A percentile compares a stretch with the other conserved stretches of the same genome.
These are phyloP conservation scores for Byasa hedistus DNA, from an alignment of 2,888 invertebrate species.

Conservation along the genomic window DNA sequence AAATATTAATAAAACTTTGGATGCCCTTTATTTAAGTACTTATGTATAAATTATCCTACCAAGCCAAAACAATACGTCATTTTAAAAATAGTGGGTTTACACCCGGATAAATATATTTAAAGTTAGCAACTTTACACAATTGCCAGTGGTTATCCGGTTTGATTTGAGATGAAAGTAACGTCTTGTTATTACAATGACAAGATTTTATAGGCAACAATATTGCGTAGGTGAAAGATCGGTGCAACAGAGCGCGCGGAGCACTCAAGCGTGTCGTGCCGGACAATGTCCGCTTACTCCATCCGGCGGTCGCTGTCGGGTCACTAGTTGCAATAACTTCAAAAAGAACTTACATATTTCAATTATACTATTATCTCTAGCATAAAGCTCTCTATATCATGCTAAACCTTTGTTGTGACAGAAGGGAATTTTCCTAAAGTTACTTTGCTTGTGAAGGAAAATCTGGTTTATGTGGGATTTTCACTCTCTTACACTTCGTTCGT, in stretches of 20 bases:
- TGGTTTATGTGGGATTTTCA: too few species aligned
- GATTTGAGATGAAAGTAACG: conserved; percentile 76
- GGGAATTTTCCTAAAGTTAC: too few species aligned
- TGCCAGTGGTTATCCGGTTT: conserved; percentile 68
- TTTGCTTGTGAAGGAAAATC: too few species aligned
- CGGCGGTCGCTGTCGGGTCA: conserved; percentile 53
- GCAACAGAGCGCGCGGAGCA: conserved; percentile 73
- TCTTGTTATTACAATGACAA: conserved; percentile 73
- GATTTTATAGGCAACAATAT: conserved; percentile 79
- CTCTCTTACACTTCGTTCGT: too few species aligned
- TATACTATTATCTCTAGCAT: neutral
- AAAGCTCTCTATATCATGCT: too few species aligned
- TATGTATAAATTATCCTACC: conserved; percentile 48
- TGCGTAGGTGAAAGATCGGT: conserved; percentile 78
- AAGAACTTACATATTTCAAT: neutral
- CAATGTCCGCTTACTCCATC: conserved; percentile 78
- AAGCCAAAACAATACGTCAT: conserved; percentile 65
- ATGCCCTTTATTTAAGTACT: conserved; percentile 4
- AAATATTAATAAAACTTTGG: conserved; percentile 17
- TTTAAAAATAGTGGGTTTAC: conserved; percentile 56
- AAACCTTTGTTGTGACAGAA: too few species aligned
- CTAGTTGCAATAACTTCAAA: conserved; percentile 37
- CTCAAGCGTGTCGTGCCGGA: conserved; percentile 71
- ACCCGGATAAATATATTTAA: conserved; percentile 57
- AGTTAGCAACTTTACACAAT: conserved; percentile 51